These are phyloP conservation scores for Drosophila watanabei DNA, from an alignment of 1,140 invertebrate species.

Conservation along the genomic window DNA sequence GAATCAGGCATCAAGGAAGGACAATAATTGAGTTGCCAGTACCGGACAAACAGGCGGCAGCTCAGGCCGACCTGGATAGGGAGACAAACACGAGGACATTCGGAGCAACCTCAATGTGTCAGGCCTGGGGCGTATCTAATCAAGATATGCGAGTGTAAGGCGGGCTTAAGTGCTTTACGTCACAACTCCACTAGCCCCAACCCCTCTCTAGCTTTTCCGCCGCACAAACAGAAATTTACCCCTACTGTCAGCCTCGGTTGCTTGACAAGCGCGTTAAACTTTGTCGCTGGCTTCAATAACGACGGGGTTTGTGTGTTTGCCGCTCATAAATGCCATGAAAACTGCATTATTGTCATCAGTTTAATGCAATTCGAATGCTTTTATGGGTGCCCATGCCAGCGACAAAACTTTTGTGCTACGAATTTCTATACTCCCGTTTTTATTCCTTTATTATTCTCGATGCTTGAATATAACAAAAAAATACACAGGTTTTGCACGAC, in stretches of 20 bases:
- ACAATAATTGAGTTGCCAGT: neutral
- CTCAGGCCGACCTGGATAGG: neutral
- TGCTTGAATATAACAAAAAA: neutral
- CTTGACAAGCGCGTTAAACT: conserved; percentile 45
- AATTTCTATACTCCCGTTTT: neutral
- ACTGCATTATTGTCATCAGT: conserved; percentile 57
- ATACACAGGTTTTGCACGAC: no score
- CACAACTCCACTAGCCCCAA: conserved; percentile 10
- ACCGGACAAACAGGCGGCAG: neutral
- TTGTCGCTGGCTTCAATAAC: conserved; percentile 24
- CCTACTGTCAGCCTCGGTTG: conserved; percentile 25
- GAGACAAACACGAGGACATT: neutral
- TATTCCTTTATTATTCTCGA: conserved; percentile 2
- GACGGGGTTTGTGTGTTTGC: conserved; percentile 2
- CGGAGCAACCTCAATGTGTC: conserved; percentile 32
- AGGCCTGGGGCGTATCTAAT: conserved; percentile 61
- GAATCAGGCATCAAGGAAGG: neutral
- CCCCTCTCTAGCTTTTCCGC: conserved; percentile 7
- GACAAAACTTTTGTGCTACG: neutral
- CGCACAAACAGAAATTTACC: conserved; percentile 10
- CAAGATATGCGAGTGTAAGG: conserved; percentile 57
- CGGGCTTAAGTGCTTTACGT: conserved; percentile 58
- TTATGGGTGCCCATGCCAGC: conserved; percentile 28
- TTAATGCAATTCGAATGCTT: conserved; percentile 68
- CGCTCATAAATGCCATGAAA: conserved; percentile 55